Evolutionary conservation across 2,113 vertebrate genomes (phyloP).

Genomic region (Lycocorax pyrrhopterus): DNA sequence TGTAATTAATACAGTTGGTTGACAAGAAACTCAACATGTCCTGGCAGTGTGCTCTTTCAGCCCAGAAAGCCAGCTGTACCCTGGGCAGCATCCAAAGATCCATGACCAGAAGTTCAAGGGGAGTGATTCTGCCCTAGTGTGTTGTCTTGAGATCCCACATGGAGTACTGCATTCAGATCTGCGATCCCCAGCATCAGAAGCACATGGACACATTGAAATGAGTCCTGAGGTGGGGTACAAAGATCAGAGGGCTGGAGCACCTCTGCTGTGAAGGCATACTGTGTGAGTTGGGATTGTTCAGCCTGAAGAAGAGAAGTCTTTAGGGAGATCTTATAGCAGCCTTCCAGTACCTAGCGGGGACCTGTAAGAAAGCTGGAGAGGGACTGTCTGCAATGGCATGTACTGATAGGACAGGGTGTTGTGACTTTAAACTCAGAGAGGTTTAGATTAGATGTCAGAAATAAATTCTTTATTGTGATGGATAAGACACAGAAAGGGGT

Average conservation of each 20-base stretch:
- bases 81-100: background rate
- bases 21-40: background rate
- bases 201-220: rapidly evolving
- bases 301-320: background rate
- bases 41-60: background rate
- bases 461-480: background rate
- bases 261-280: background rate
- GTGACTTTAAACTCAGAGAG: background rate
- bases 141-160: background rate
- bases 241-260: background rate
- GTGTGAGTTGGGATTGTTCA: background rate
- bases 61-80: background rate
- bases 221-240: background rate
- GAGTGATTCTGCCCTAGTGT: background rate
- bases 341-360: rapidly evolving
- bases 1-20: background rate
- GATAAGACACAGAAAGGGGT: background rate
- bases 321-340: background rate
- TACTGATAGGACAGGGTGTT: background rate
- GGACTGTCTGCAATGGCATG: background rate
- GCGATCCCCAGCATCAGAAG: background rate
- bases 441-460: background rate
- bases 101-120: background rate
- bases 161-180: background rate
- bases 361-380: background rate